Conservation (phyloP, 2,113 vertebrate genomes). For the Zosterops lateralis region DNA sequence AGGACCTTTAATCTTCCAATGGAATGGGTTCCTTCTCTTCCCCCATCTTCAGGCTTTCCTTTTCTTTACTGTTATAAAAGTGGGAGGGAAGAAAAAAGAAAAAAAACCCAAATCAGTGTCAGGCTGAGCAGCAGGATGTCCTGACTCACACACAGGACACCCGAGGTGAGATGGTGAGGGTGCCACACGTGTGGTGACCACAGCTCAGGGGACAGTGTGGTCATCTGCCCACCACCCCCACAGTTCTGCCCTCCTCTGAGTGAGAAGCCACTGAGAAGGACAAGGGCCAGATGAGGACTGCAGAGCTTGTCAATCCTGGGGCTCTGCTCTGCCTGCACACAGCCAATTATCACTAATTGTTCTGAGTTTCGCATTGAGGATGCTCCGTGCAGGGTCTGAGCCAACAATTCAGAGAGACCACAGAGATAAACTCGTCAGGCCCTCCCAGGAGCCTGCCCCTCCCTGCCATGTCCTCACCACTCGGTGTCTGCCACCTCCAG, state of each 20-base stretch:
- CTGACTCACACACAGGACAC: neutral
- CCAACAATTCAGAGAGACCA: neutral
- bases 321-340: neutral
- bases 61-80: slow-evolving; percentile 60
- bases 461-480: slow-evolving; percentile 75
- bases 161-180: neutral
- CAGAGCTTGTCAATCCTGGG: neutral
- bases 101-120: neutral
- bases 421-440: neutral
- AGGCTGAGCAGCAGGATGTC: neutral
- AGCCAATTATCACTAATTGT: neutral
- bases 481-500: slow-evolving; percentile 70
- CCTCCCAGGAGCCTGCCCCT: neutral
- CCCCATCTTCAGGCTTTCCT: slow-evolving; percentile 57
- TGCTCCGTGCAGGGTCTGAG: neutral
- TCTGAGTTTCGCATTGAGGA: neutral
- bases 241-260: neutral
- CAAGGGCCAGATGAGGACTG: neutral
- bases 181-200: neutral
- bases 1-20: slow-evolving; percentile 38
- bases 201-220: neutral
- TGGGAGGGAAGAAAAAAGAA: rapidly evolving
- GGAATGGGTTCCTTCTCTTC: slow-evolving; percentile 38
- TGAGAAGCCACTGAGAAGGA: neutral
- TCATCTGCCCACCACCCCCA: neutral